Evolutionary conservation across 2,797 vertebrate genomes (phyloP), one percentile per base, ranked within the genome.

Genomic region (Rhinophrynus dorsalis): DNA sequence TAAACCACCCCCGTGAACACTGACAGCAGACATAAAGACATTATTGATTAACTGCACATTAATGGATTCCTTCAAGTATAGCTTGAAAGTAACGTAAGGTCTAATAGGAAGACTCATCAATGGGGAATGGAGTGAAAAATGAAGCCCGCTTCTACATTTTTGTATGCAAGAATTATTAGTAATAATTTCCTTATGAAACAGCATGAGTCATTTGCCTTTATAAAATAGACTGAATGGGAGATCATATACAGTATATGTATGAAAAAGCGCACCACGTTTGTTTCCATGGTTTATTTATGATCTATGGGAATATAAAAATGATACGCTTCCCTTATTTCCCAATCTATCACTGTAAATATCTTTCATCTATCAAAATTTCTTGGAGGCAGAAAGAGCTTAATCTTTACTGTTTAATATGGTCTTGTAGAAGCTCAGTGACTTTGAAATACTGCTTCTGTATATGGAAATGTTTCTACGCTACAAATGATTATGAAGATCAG

Each of bases 401-500:
- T 72, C 52, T 57, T 29, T 11, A 10, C 51, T 58, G 32, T 65
- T 51, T 65, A 51, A 51, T 65, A 35, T 26, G 68, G 38, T 50
- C 52, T 50, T 42, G 61, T 12, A 63, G 51, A 45, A 32, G 50
- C 52, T 40, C 54, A 58, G 44, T 40, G 44, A 51, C 61, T 68
- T 11, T 72, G 32, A 71, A 64, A 64, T 58, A 64, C 56, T 48
- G 29, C 11, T 38, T 37, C 38, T 21, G 48, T 63, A 56, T 71
- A 38, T 47, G 32, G 42, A 50, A 64, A 71, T 50, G 52, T 40
- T 50, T 57, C 68, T 21, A 33, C 17, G 21, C 23, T 65, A 38
- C 52, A 72, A 48, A 72, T 65, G 33, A 52, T 65, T 59, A 72
- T 50, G 27, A 37, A 59, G 68, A 61, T 62, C 44, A 44, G 51